Base-by-base conservation (phyloP, 2,888 invertebrate genomes). In the Idaea aversata region DNA sequence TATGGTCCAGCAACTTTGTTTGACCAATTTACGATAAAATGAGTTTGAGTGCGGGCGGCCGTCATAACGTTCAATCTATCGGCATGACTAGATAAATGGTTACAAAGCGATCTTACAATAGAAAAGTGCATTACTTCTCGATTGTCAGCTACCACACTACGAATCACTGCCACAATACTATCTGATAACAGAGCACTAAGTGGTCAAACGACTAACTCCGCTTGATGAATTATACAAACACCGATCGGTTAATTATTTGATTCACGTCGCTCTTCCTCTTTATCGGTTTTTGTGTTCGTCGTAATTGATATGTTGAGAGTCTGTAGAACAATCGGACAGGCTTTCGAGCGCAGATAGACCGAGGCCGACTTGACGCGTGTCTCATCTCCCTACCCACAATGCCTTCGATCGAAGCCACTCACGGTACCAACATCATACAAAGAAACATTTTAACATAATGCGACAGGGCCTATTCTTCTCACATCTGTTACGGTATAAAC, bases 301-400 rank as follows among this genome's bases (percentile, higher is more conserved):
- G 89, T 91, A 91, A 92, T 93, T 91, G 92, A 91, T 92, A 91
- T 88, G 90, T 91, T 89, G 91, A 91, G 91, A 91, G 91, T 88
- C 88, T 81, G 80, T 82, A 83, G 87, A 92, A 92, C 91, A 91
- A 91, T 92, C 88, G 86, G 72, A 68, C 83, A 86, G 91, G 86
- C 91, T 77, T 71, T 78, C 73, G 72, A 81, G 77, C 80, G 59
- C 25, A 80, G 85, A 84, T 86, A 85, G 80, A 13, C 47, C 47
- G 47, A 5, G 47, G 47, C 13, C 47, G 10, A 47, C 65, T 68
- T 69, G 72, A 70, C 70, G 67, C 57, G 66, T 65, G 71, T 64
- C 69, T 70, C 70, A 64, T 72, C 69, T 65, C 63, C 66, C 65
- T 62, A 65, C 67, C 70, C 66, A 71, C 67, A 71, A 77, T 76